Conservation (phyloP, 2,888 invertebrate genomes). For the Odontothrips loti region DNA sequence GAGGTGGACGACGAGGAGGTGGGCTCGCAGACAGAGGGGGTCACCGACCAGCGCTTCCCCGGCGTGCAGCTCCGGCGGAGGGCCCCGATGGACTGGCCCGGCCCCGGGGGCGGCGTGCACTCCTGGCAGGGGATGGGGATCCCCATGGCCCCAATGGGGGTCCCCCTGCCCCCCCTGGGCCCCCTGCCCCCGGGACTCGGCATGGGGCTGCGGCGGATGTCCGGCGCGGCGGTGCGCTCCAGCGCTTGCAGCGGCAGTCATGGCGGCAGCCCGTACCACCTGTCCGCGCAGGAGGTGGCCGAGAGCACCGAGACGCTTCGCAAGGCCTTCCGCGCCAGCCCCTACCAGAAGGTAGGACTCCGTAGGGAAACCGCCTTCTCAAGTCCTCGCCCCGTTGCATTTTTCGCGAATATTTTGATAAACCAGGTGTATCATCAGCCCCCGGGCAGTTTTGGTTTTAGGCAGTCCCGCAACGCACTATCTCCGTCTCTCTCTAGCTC, state of each 20-base stretch:
- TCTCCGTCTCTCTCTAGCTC: too few relatives aligned
- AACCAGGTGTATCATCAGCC: too few relatives aligned
- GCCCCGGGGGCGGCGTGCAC: not conserved
- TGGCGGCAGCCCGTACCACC: slow-evolving; percentile 1
- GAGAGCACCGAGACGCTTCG: slow-evolving; percentile 33
- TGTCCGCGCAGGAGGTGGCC: slow-evolving; percentile 24
- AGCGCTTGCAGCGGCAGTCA: too few relatives aligned
- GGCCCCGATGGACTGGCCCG: slow-evolving; percentile 2
- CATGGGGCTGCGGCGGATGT: not conserved
- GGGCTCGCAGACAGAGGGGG: not conserved
- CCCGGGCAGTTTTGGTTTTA: too few relatives aligned
- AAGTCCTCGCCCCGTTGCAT: too few relatives aligned
- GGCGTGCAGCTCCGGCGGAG: slow-evolving; percentile 36
- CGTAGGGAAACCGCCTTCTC: not conserved
- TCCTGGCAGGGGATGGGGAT: not conserved
- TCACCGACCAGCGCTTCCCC: slow-evolving; percentile 34
- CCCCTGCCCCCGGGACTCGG: not conserved
- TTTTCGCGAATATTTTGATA: not conserved
- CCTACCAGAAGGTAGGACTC: slow-evolving; percentile 36
- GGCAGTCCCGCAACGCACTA: too few relatives aligned
- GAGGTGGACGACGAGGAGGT: slow-evolving; percentile 18
- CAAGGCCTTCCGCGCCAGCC: slow-evolving; percentile 36
- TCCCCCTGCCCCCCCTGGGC: not conserved
- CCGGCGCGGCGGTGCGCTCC: not conserved
- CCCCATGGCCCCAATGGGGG: not conserved